Evolutionary conservation across 2,888 invertebrate species (phyloP).

Genomic region (Sericinus montela): DNA sequence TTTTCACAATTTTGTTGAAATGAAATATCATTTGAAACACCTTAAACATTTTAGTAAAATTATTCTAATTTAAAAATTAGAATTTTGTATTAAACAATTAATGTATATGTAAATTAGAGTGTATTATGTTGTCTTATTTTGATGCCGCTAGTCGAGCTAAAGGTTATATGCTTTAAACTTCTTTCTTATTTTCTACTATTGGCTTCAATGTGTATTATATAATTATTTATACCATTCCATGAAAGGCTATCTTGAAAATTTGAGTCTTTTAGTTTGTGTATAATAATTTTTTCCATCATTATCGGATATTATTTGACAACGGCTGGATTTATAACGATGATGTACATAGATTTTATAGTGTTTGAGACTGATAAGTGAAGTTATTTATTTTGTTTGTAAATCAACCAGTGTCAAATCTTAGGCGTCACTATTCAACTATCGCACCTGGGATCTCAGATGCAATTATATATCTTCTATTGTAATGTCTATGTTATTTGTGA

Average conservation of each 20-base stretch:
- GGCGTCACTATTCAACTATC: slow-evolving; percentile 30
- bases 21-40: too few species aligned
- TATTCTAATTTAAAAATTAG: not conserved
- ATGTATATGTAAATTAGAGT: slow-evolving; percentile 10
- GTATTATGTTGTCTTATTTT: slow-evolving; percentile 21
- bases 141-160: slow-evolving; percentile 31
- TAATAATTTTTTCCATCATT: slow-evolving; percentile 32
- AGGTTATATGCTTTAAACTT: slow-evolving; percentile 49
- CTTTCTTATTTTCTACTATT: slow-evolving; percentile 42
- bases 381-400: slow-evolving; percentile 74
- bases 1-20: too few species aligned
- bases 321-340: slow-evolving; percentile 61
- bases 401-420: slow-evolving; percentile 73
- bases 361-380: slow-evolving; percentile 77
- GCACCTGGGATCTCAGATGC: slow-evolving; percentile 61
- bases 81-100: not conserved
- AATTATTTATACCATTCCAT: slow-evolving; percentile 54
- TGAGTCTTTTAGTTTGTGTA: slow-evolving; percentile 27
- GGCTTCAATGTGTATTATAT: slow-evolving; percentile 43
- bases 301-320: slow-evolving; percentile 39
- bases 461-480: slow-evolving; percentile 38
- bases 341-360: slow-evolving; percentile 74
- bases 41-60: not conserved
- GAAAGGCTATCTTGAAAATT: slow-evolving; percentile 24
- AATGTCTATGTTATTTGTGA: slow-evolving; percentile 6